Base-by-base conservation (phyloP, 2,113 vertebrate species). In the Actenoides lindsayi region DNA sequence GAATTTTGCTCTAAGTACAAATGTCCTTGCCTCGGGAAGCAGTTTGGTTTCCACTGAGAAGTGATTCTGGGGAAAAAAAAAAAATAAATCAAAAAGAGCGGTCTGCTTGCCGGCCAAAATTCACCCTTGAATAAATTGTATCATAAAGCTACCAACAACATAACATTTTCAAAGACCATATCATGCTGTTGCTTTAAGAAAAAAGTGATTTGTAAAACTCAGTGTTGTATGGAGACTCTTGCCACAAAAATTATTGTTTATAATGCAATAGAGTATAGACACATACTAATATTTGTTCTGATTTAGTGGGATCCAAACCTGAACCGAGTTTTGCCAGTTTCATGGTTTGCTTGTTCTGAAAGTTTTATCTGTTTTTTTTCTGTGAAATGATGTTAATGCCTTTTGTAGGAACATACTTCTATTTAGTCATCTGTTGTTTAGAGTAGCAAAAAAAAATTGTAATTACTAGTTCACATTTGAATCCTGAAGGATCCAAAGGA, bases 1-100 rank as follows among this genome's bases (percentile, higher is more conserved):
- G 92, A 83, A 90, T 87, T 94, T 88, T 94, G 59, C 88, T 93
- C 85, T 53, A 88, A 93, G 75, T 76, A 93, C 50, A 73, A 73
- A 80, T 76, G 85, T 56, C 75, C 59, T 94, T 93, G 85, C 79
- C 95, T 92, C 67, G 59, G 92, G 85, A 96, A 86, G 59, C 44
- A 80, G 44, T 83, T 88, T 88, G 35, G 54, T 91, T 84, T 85
- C 54, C 50, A 60, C 65, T 63, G 75, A 92, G 85, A 93, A 94
- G 33, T 80, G 67, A 41, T 93, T 53, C 68, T 69, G n/a, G 83
- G 21, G 48, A 23, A 23, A 13, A 41, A 41, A 48, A 87, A 76
- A 84, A 93, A 94, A 90, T 60, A 93, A 94, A 90, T 60, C 33
- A 88, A 76, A 90, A 64, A 39, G 24, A 71, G 10, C 39, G 35